Conservation (phyloP, 2,113 vertebrate species). For the Rhinopomastus cyanomelas region DNA sequence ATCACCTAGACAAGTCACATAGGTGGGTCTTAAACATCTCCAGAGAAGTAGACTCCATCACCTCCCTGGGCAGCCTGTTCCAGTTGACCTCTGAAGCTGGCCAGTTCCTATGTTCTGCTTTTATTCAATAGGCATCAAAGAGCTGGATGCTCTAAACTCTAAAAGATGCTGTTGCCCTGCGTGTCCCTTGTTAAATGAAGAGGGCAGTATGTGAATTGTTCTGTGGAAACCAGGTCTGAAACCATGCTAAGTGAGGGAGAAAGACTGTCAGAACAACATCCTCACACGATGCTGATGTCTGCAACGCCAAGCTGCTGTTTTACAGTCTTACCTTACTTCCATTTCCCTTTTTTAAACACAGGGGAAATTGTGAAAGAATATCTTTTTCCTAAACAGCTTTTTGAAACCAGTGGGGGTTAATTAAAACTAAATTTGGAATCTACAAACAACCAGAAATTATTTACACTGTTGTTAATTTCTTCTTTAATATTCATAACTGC, state of each 20-base stretch:
- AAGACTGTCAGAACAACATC: neutral
- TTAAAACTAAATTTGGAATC: slow-evolving; percentile 74
- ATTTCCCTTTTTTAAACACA: neutral
- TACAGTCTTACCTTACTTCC: neutral
- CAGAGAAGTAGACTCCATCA: no score
- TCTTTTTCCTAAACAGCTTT: slow-evolving; percentile 36
- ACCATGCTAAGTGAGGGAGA: neutral
- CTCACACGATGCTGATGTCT: neutral
- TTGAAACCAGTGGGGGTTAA: slow-evolving; percentile 72
- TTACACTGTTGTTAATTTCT: slow-evolving; percentile 78
- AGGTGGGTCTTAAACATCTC: no score
- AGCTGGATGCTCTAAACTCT: neutral
- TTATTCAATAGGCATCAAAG: neutral
- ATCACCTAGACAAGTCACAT: no score
- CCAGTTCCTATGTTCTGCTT: neutral
- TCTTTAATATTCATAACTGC: slow-evolving; percentile 78
- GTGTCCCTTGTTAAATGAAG: neutral
- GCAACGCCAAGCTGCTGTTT: neutral
- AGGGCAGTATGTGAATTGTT: neutral
- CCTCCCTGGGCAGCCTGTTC: no score
- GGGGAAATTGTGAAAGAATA: slow-evolving; percentile 29
- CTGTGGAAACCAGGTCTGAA: neutral
- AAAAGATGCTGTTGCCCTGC: neutral
- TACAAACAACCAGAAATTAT: slow-evolving; percentile 75
- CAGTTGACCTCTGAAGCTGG: neutral